Conservation (phyloP, 2,113 vertebrate species). For the Xiphophorus hellerii region DNA sequence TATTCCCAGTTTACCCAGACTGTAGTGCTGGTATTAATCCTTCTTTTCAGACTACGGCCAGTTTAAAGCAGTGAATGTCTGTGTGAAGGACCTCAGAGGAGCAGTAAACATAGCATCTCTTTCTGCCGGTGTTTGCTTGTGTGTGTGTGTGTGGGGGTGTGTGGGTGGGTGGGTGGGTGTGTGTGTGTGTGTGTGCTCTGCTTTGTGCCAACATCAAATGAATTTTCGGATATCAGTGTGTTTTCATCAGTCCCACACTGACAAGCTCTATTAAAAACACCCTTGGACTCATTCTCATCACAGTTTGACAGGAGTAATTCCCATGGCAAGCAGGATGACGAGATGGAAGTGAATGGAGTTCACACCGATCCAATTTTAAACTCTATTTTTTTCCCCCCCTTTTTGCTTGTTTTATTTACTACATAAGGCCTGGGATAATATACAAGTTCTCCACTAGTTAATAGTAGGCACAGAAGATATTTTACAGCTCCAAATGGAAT, state of each 20-base stretch:
- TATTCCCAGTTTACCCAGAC: neutral
- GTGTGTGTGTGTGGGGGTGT: neutral
- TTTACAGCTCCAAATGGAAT: too few relatives aligned
- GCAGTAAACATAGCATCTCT: neutral
- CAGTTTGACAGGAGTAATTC: conserved; percentile 62
- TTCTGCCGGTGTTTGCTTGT: conserved; percentile 1
- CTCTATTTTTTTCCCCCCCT: conserved; percentile 22
- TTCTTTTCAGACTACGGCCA: neutral
- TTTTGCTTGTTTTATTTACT: conserved; percentile 40
- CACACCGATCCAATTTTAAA: conserved; percentile 33
- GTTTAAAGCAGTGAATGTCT: neutral
- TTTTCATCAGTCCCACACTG: conserved; percentile 67
- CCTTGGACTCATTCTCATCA: conserved; percentile 61
- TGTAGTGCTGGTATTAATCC: too few relatives aligned
- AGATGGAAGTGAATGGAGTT: conserved; percentile 32
- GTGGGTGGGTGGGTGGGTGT: neutral
- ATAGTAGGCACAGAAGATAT: neutral
- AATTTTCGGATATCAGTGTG: conserved; percentile 56
- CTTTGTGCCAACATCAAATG: conserved; percentile 48
- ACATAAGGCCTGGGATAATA: conserved; percentile 10
- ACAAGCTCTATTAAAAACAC: conserved; percentile 66
- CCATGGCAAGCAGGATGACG: conserved; percentile 18
- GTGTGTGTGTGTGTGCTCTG: conserved; percentile 4
- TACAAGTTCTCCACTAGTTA: neutral
- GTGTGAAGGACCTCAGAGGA: neutral